phyloP scores from a whole-genome alignment of 2,888 invertebrate genomes.

The Xylophagus ater region DNA sequence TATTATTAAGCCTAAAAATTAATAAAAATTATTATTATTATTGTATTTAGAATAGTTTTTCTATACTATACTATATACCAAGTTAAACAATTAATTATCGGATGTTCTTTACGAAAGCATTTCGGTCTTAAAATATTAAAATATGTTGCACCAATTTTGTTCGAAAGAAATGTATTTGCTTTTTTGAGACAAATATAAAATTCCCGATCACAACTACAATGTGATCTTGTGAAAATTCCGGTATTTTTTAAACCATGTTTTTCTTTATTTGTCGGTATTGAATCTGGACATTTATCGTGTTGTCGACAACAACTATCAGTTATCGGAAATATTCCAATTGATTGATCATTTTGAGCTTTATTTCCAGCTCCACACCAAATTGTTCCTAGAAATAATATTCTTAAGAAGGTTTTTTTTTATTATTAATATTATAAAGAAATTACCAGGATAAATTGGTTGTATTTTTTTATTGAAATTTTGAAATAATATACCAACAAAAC shows the following conservation, averaged over 20 bases:
- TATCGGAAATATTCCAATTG: constrained; percentile 51
- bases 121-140: constrained; percentile 62
- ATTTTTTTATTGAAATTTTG: constrained; percentile 1
- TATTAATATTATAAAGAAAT: neutral
- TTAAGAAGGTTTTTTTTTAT: neutral
- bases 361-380: constrained; percentile 66
- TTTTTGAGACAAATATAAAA: constrained; percentile 56
- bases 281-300: constrained; percentile 57
- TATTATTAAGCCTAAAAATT: constrained; percentile 22
- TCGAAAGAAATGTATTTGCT: constrained; percentile 44
- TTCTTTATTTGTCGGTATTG: constrained; percentile 45
- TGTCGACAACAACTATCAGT: constrained; percentile 59
- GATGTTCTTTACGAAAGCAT: constrained; percentile 54
- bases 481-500: too few species aligned
- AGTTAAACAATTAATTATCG: constrained; percentile 31
- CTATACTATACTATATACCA: constrained; percentile 14
- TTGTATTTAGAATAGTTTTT: too few species aligned
- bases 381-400: constrained; percentile 43
- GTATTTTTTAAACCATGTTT: constrained; percentile 52
- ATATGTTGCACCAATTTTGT: constrained; percentile 55
- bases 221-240: constrained; percentile 56
- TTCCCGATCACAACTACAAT: constrained; percentile 56
- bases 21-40: neutral
- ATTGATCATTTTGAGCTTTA: constrained; percentile 44
- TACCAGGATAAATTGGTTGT: constrained; percentile 12